phyloP scores from a whole-genome alignment of 2,113 vertebrate species.

The Elanoides forficatus region DNA sequence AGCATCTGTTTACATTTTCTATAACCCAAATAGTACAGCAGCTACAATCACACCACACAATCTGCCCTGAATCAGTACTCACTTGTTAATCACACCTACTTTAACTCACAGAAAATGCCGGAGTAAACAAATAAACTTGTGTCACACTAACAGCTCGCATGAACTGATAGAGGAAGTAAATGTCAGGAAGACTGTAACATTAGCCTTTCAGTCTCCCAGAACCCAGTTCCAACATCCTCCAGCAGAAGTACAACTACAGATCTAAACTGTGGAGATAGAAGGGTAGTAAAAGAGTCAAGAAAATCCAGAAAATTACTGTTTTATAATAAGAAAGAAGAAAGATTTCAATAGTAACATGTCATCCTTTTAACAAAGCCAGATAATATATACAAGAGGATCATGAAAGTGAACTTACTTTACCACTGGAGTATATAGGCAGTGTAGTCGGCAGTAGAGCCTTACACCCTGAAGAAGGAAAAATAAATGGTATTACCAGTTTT shows the following conservation, averaged over 20 bases:
- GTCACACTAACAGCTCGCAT: neutral
- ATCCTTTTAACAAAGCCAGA: neutral
- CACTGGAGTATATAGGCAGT: slow-evolving; percentile 90
- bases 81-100: neutral
- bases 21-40: neutral
- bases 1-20: neutral
- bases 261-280: neutral
- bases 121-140: neutral
- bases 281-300: neutral
- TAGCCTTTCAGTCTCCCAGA: neutral
- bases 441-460: slow-evolving; percentile 94
- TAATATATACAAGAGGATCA: neutral
- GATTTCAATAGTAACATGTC: neutral
- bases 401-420: slow-evolving; percentile 87
- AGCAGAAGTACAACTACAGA: neutral
- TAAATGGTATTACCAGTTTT: neutral
- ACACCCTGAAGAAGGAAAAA: slow-evolving; percentile 83
- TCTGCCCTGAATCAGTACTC: neutral
- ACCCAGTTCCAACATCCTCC: neutral
- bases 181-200: neutral
- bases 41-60: neutral
- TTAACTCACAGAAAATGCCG: neutral
- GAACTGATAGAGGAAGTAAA: neutral
- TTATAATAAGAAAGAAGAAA: neutral
- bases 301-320: neutral